Evolutionary conservation across 2,113 vertebrate genomes (phyloP).

Genomic region (Tonatia bakeri): DNA sequence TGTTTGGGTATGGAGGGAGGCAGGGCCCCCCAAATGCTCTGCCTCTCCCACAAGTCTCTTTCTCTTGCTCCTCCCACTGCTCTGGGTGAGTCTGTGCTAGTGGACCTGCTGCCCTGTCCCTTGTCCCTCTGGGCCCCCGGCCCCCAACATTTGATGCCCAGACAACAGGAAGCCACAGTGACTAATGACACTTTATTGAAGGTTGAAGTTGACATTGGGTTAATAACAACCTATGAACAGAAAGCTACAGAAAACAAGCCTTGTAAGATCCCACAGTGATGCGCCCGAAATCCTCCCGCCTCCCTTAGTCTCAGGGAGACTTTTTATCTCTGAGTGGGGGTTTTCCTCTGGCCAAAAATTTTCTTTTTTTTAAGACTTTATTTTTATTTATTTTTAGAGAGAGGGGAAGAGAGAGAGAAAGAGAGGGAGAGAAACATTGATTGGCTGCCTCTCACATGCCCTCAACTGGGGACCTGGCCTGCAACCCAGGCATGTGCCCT

Average conservation of each 20-base stretch:
- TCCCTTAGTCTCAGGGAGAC: not conserved
- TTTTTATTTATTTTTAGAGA: too few relatives aligned
- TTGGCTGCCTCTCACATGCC: too few relatives aligned
- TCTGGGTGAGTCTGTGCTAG: not conserved
- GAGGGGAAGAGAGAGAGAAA: too few relatives aligned
- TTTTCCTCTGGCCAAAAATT: not conserved
- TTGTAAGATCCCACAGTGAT: not conserved
- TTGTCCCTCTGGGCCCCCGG: too few relatives aligned
- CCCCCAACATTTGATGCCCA: not conserved
- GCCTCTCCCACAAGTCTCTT: not conserved
- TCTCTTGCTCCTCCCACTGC: not conserved
- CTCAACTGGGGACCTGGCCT: too few relatives aligned
- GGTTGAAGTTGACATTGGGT: not conserved
- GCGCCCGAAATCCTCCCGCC: not conserved
- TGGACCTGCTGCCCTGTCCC: not conserved
- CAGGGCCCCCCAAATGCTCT: not conserved
- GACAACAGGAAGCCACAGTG: not conserved
- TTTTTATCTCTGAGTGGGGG: not conserved
- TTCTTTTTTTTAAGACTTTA: not conserved
- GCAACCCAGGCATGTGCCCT: too few relatives aligned
- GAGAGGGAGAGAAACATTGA: too few relatives aligned
- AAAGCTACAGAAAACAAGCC: not conserved
- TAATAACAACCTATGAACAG: not conserved
- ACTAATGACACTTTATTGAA: not conserved
- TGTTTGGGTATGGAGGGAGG: not conserved